These are phyloP conservation scores for Zosterops japonicus DNA, from an alignment of 2,113 vertebrate genomes.

Conservation along the genomic window DNA sequence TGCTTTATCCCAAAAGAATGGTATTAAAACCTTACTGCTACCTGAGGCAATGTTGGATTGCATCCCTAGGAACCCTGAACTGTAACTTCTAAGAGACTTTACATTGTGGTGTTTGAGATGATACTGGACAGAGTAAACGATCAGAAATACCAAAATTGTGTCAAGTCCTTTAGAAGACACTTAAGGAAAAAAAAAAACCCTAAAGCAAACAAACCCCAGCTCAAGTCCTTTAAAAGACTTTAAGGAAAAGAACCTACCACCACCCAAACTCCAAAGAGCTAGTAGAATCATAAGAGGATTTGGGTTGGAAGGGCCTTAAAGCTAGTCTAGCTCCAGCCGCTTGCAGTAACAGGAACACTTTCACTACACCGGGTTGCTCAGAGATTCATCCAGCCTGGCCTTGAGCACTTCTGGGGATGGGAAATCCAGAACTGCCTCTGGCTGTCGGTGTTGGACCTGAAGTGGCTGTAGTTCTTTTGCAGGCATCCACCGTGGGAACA, in stretches of 20 bases:
- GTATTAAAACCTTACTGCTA: not conserved
- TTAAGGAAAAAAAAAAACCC: not conserved
- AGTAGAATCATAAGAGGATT: not conserved
- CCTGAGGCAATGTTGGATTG: rapidly evolving
- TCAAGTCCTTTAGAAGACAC: not conserved
- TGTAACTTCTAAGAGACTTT: not conserved
- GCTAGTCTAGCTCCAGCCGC: not conserved
- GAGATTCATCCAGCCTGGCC: not conserved
- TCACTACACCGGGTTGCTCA: not conserved
- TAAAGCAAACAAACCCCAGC: not conserved
- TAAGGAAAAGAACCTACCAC: too few species aligned
- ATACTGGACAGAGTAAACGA: rapidly evolving
- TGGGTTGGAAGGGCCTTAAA: not conserved
- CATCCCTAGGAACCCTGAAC: not conserved
- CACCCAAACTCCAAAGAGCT: not conserved
- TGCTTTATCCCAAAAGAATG: not conserved
- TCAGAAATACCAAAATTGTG: not conserved
- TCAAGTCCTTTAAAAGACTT: not conserved
- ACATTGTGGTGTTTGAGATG: rapidly evolving
- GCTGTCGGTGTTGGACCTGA: not conserved
- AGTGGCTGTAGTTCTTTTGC: not conserved
- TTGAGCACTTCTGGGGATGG: not conserved
- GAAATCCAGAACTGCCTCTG: not conserved
- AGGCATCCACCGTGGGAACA: rapidly evolving
- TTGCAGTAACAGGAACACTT: not conserved